Evolutionary conservation across 2,113 vertebrate genomes (phyloP), one percentile per base, ranked within the genome.

Genomic region (Globicephala melas): DNA sequence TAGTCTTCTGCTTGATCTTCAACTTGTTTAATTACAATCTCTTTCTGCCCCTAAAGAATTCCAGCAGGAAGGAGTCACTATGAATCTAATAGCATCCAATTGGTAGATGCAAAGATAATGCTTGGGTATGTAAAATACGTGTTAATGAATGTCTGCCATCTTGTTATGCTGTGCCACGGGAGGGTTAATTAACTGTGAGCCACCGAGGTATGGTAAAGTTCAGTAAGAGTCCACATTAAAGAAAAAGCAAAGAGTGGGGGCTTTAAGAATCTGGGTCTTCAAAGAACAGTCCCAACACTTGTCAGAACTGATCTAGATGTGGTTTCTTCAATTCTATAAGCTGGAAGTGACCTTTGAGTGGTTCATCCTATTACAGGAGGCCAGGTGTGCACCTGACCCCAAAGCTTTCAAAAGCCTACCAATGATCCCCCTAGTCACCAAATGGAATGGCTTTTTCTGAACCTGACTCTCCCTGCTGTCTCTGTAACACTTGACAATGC

Each of bases 41-140:
- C 74, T 38, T 90, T 91, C 89, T 73, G 11, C 38, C 73, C 90
- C 92, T 65, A 33, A 89, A 71, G 79, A 93, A 96, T 87, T 95
- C 91, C 93, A 89, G 33, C 73, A 96, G 67, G 91, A 93, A 86
- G 77, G 82, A 97, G 93, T 95, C 97, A 96, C 41, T 63, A 23
- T 25, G 36, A 81, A 73, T 63, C 67, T 87, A 62, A 81, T 1
- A 79, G 62, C 73, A 62, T 44, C 95, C 91, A 80, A 55, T 1
- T 41, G 88, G 67, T 6, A 79, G 94, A 85, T 44, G 41, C 17
- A 38, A 94, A 44, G 77, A 53, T 58, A 60, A 85, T 50, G 93
- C 50, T 25, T n/a, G 18, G 76, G 90, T 87, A 47, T 93, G 68
- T 10, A 12, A 36, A 44, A 65, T 31, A 88, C 3, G 41, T n/a